Conservation (phyloP, 2,113 vertebrate species). For the Trachemys scripta region DNA sequence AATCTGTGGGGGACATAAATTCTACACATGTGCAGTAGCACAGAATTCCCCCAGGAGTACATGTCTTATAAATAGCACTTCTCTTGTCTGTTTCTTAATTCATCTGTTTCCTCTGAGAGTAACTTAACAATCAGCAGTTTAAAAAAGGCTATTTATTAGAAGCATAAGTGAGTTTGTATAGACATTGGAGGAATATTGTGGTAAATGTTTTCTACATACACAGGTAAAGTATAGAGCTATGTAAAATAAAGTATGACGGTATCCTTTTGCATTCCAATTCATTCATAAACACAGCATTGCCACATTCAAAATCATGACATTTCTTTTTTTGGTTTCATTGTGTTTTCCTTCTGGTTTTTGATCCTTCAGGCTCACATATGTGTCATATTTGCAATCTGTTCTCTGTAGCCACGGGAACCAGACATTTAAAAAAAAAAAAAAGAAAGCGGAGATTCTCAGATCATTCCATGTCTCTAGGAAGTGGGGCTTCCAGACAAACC, state of each 20-base stretch:
- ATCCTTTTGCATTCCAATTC: rapidly evolving
- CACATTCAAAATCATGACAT: neutral
- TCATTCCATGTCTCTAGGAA: neutral
- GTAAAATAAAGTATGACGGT: neutral
- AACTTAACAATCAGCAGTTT: neutral
- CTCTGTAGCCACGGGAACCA: neutral
- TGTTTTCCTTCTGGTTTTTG: rapidly evolving
- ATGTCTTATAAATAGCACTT: neutral
- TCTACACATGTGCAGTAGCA: too few relatives aligned
- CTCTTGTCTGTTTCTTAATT: rapidly evolving
- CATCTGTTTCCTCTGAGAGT: neutral
- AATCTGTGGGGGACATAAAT: too few relatives aligned
- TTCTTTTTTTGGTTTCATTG: neutral
- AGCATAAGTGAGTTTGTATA: neutral
- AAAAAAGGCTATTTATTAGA: neutral
- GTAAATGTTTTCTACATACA: neutral
- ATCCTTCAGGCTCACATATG: neutral
- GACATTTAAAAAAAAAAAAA: neutral
- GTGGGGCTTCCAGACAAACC: neutral
- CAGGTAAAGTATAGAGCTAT: neutral
- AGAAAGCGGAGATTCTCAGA: rapidly evolving
- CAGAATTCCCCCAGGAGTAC: too few relatives aligned
- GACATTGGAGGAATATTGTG: neutral
- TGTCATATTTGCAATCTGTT: neutral
- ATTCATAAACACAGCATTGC: rapidly evolving